A percentile compares a stretch with the other conserved stretches of the same genome.
Evolutionary conservation across 2,113 vertebrate genomes (phyloP).

Genomic region (Macroglossus sobrinus): DNA sequence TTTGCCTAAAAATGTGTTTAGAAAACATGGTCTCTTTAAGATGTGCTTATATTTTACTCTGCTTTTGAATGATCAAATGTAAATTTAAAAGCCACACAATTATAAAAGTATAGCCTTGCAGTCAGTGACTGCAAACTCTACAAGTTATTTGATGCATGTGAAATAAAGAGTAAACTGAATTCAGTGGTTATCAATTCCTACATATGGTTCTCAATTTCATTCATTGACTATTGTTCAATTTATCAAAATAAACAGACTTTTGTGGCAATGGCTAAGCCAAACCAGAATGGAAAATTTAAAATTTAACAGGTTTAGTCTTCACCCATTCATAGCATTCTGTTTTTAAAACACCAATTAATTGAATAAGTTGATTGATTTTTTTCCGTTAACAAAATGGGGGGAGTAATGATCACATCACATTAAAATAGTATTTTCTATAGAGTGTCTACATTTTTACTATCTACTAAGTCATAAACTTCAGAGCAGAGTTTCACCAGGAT

Average conservation of each 20-base stretch:
- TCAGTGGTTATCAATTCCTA: neutral
- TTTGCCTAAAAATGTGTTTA: neutral
- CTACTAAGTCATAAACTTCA: neutral
- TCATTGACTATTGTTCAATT: neutral
- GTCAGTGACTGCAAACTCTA: neutral
- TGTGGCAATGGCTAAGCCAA: neutral
- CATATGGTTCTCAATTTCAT: neutral
- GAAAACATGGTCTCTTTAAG: constrained; percentile 14
- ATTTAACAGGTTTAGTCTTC: neutral
- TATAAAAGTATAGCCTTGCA: neutral
- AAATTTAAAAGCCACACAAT: neutral
- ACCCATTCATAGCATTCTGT: neutral
- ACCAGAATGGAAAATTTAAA: neutral
- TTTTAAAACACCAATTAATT: neutral
- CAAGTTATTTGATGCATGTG: neutral
- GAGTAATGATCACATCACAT: neutral
- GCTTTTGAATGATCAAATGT: neutral
- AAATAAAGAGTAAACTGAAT: neutral
- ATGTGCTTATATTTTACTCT: neutral
- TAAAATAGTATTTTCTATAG: neutral
- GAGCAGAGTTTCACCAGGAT: neutral
- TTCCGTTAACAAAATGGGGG: neutral
- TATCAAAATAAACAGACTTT: neutral
- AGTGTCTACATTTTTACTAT: neutral
- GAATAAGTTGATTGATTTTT: neutral